Evolutionary conservation across 1,140 invertebrate genomes (phyloP), one percentile per base, ranked within the genome.

Genomic region (Pectinophora gossypiella): DNA sequence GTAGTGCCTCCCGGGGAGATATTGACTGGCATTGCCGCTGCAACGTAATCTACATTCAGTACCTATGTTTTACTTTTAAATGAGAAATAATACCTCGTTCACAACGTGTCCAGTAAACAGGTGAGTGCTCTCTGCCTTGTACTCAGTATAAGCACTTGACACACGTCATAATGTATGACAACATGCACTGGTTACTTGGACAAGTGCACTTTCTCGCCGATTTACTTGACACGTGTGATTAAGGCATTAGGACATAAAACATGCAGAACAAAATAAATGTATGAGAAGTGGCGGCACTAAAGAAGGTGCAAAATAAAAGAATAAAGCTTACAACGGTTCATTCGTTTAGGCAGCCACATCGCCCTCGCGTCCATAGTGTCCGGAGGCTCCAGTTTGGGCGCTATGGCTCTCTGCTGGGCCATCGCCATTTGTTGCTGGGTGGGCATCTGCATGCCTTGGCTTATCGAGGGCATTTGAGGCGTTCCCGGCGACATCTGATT

Each of bases 261-360:
- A 23, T 23, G 22, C 22, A 53, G 22, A 59, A 19, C 48, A 55
- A 32, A 51, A 20, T 35, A 7, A 21, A 32, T 19, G 51, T 44
- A 61, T 27, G 48, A 44, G 61, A 76, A 76, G 9, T n/a, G 2
- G n/a, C 1, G n/a, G 18, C 19, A 1, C 18, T 44, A 44, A 69
- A 59, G 48, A 73, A 64, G 35, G 78, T 89, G 82, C 82, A 85
- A 85, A 87, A 87, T 74, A 85, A 84, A 88, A 68, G 58, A 78
- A 84, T 63, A 70, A 89, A 85, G 86, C 91, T 92, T 92, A 92
- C 91, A 85, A 89, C 91, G 90, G 63, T 89, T 85, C 83, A 91
- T 90, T 82, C 88, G 76, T 68, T 90, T 89, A 51, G 90, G 89
- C 70, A 90, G 82, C 90, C 90, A 91, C 73, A 88, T 89, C 36